Percentiles rank a stretch among this genome's conserved stretches.
Conservation (phyloP, 2,888 invertebrate genomes). For the Bruchidius siliquastri region DNA sequence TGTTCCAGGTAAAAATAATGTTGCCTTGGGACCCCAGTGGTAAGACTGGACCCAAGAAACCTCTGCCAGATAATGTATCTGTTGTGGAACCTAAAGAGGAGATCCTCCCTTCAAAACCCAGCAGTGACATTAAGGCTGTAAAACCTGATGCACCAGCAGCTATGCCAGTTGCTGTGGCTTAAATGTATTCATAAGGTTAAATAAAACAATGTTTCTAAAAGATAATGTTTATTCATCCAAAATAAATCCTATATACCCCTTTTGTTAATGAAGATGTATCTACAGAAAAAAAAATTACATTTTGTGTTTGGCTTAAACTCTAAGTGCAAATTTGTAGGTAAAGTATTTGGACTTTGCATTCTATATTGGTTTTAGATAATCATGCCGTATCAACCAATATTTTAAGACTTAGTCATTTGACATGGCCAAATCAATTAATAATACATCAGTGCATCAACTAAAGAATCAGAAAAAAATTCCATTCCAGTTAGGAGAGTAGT, state of each 20-base stretch:
- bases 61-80: constrained; percentile 94
- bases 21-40: constrained; percentile 97
- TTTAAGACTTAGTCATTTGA: no score
- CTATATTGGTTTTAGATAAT: no score
- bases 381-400: no score
- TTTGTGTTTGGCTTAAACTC: no score
- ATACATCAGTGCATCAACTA: no score
- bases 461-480: no score
- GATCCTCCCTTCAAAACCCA: constrained; percentile 64
- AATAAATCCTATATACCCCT: not conserved
- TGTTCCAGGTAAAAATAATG: constrained; percentile 84
- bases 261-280: no score
- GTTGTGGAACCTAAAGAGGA: constrained; percentile 98
- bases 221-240: not conserved
- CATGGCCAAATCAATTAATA: no score
- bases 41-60: constrained; percentile 96
- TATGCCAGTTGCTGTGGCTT: constrained; percentile 39
- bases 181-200: not conserved
- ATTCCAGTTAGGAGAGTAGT: no score
- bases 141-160: constrained; percentile 56
- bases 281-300: no score
- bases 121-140: constrained; percentile 69
- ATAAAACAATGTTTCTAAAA: not conserved
- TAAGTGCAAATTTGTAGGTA: no score
- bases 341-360: no score